A percentile compares a stretch with the other conserved stretches of the same genome.
Conservation (phyloP, 2,113 vertebrate genomes). For the Amblyornis subalaris region DNA sequence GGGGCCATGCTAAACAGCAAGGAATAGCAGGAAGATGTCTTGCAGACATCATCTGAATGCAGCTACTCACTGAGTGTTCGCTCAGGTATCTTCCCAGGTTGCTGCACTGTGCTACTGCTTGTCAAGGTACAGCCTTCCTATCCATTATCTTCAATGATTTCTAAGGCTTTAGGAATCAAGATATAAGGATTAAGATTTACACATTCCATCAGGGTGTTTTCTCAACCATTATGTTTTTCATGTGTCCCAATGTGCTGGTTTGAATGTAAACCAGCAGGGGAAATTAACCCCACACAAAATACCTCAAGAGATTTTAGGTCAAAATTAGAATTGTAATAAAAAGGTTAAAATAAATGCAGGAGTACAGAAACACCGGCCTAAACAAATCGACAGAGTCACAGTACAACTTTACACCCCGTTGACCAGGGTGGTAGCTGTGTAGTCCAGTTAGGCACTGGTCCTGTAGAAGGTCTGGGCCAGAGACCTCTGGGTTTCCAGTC, state of each 20-base stretch:
- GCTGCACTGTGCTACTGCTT: background rate
- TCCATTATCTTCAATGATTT: background rate
- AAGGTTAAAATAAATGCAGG: too few relatives aligned
- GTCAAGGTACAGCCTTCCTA: background rate
- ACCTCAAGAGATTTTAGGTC: too few relatives aligned
- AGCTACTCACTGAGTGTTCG: rapidly evolving
- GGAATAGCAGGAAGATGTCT: background rate
- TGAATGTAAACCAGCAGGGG: too few relatives aligned
- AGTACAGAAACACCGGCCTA: too few relatives aligned
- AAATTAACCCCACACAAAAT: too few relatives aligned
- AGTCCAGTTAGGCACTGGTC: too few relatives aligned
- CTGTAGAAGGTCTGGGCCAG: too few relatives aligned
- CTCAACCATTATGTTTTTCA: background rate
- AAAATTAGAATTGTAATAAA: too few relatives aligned
- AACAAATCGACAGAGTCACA: too few relatives aligned
- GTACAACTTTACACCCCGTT: too few relatives aligned
- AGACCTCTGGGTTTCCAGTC: too few relatives aligned
- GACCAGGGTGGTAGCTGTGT: too few relatives aligned
- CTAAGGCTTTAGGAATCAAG: background rate
- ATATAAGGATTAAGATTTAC: background rate
- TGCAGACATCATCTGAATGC: background rate
- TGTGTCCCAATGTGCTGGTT: background rate
- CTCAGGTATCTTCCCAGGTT: background rate
- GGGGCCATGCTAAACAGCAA: background rate
- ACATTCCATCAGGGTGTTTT: background rate